These are phyloP conservation scores for Heterotis niloticus DNA, from an alignment of 2,113 vertebrate species.

Conservation along the genomic window DNA sequence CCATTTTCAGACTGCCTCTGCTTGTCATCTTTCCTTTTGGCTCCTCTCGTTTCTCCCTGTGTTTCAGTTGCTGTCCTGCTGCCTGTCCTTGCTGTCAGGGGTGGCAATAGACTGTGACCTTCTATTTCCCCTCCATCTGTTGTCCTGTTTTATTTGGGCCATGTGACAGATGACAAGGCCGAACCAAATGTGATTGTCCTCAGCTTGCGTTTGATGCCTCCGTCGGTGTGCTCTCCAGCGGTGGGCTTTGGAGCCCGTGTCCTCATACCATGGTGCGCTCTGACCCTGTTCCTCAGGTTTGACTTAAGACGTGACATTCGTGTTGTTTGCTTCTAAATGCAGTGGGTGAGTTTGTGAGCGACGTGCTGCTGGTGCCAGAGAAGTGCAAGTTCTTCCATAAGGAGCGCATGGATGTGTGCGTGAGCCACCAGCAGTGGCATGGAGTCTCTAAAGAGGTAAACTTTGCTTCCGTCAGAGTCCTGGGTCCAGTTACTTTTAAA, in stretches of 20 bases:
- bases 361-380: constrained; percentile 90
- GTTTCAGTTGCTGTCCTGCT: neutral
- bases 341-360: constrained; percentile 95
- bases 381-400: constrained; percentile 96
- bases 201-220: too few relatives aligned
- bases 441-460: constrained; percentile 83
- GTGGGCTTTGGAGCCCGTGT: neutral
- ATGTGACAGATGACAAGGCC: neutral
- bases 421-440: constrained; percentile 92
- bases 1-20: neutral
- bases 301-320: neutral
- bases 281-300: neutral
- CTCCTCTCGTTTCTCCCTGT: neutral
- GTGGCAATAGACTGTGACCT: neutral
- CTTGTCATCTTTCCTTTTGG: neutral
- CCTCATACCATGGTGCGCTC: too few relatives aligned
- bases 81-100: neutral
- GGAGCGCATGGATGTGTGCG: constrained; percentile 82
- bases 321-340: constrained; percentile 35
- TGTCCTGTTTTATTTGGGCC: neutral
- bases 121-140: neutral
- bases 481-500: too few relatives aligned
- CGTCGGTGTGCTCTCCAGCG: neutral
- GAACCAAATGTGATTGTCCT: neutral
- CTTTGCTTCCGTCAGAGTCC: neutral